A percentile compares a stretch with the other conserved stretches of the same genome.
Conservation (phyloP, 2,797 vertebrate species). For the Urocyon cinereoargenteus region DNA sequence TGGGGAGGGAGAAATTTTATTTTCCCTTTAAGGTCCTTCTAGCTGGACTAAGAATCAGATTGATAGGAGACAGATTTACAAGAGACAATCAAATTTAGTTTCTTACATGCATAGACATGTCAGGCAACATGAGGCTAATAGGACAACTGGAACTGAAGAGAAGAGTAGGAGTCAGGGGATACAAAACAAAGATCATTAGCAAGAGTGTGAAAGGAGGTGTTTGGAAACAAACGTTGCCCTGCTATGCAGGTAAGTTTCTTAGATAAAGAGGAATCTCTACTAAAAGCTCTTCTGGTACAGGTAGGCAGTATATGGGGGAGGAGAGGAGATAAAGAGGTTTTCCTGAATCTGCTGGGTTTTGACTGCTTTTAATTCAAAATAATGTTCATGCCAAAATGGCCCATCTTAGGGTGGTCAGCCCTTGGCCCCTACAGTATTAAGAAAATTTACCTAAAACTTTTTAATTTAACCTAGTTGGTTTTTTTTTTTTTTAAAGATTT, state of each 20-base stretch:
- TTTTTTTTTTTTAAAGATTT: not conserved
- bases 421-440: not conserved
- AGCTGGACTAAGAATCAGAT: not conserved
- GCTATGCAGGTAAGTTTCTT: not conserved
- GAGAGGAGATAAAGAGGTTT: not conserved
- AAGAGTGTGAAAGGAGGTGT: not conserved
- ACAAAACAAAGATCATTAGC: not conserved
- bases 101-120: not conserved
- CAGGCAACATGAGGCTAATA: not conserved
- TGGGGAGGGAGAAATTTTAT: not conserved
- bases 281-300: not conserved
- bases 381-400: not conserved
- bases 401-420: not conserved
- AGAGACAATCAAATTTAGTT: not conserved
- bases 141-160: not conserved
- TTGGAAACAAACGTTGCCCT: not conserved
- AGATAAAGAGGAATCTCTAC: not conserved
- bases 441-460: not conserved
- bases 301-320: not conserved
- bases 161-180: not conserved
- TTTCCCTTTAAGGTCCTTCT: not conserved
- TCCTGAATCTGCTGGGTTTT: not conserved
- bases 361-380: not conserved
- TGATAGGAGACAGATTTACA: not conserved
- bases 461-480: not conserved